These are phyloP conservation scores for Rhinophrynus dorsalis DNA, from an alignment of 2,797 vertebrate species.

Conservation along the genomic window DNA sequence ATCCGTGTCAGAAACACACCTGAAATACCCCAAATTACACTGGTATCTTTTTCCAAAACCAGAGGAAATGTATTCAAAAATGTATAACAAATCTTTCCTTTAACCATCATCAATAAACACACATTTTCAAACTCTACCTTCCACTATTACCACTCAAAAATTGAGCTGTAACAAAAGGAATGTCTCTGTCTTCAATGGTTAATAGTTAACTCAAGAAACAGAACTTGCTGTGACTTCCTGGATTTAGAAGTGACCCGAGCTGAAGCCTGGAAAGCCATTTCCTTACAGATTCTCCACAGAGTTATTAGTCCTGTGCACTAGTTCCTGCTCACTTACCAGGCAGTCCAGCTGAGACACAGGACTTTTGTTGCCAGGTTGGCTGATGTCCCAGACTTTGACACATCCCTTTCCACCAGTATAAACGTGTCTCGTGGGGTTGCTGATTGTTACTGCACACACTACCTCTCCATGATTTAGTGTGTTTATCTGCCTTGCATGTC, in stretches of 20 bases:
- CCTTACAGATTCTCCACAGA: conserved; percentile 53
- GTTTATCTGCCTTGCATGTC: conserved; percentile 78
- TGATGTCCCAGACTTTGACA: conserved; percentile 84
- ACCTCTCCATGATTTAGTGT: conserved; percentile 77
- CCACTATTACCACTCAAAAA: no score
- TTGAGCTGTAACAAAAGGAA: background rate
- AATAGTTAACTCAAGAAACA: conserved; percentile 53
- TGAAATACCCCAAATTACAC: background rate
- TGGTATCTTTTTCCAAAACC: no score
- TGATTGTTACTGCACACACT: conserved; percentile 80
- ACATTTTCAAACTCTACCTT: background rate
- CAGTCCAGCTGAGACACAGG: conserved; percentile 82
- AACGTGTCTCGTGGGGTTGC: conserved; percentile 79
- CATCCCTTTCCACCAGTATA: conserved; percentile 82
- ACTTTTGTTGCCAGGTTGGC: conserved; percentile 80
- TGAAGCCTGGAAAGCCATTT: conserved; percentile 53
- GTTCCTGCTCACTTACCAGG: conserved; percentile 70
- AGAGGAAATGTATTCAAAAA: no score
- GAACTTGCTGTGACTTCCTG: conserved; percentile 52
- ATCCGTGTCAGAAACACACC: background rate
- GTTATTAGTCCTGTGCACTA: conserved; percentile 34
- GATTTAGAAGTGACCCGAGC: conserved; percentile 49
- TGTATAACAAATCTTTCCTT: no score
- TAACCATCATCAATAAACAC: background rate
- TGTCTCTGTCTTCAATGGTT: background rate